Conservation (phyloP, 2,113 vertebrate species). For the Prionailurus bengalensis region DNA sequence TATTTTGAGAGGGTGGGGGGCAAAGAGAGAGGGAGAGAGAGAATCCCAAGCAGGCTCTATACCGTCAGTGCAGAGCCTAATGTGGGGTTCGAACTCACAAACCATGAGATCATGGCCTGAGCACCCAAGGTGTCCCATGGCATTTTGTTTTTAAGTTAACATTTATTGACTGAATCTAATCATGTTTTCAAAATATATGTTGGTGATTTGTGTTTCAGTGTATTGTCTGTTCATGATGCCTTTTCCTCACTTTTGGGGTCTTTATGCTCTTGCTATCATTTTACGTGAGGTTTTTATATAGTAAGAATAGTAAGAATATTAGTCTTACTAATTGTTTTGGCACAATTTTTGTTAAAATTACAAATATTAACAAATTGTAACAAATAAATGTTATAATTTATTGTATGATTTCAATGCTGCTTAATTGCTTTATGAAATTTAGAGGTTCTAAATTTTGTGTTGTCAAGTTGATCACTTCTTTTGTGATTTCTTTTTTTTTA, state of each 20-base stretch:
- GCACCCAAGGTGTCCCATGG: too few species aligned
- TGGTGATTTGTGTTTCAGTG: background rate
- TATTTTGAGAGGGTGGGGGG: too few species aligned
- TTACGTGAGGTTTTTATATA: background rate
- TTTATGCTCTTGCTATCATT: background rate
- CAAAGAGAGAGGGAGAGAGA: too few species aligned
- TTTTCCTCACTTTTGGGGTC: background rate
- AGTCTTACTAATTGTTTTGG: background rate
- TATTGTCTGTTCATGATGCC: background rate
- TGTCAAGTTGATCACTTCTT: background rate
- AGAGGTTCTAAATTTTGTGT: background rate
- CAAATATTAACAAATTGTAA: too few species aligned
- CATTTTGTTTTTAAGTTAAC: background rate
- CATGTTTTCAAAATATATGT: background rate
- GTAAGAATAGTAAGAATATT: background rate
- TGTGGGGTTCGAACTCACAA: too few species aligned
- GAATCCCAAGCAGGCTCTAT: too few species aligned
- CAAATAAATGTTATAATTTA: background rate
- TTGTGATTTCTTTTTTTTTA: background rate
- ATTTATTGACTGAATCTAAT: conserved; percentile 24
- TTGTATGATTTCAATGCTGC: background rate
- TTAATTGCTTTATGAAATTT: background rate
- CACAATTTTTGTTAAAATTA: background rate
- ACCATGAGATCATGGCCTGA: too few species aligned
- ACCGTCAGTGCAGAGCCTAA: too few species aligned